phyloP scores from a whole-genome alignment of 2,113 vertebrate species.

The Damaliscus lunatus region DNA sequence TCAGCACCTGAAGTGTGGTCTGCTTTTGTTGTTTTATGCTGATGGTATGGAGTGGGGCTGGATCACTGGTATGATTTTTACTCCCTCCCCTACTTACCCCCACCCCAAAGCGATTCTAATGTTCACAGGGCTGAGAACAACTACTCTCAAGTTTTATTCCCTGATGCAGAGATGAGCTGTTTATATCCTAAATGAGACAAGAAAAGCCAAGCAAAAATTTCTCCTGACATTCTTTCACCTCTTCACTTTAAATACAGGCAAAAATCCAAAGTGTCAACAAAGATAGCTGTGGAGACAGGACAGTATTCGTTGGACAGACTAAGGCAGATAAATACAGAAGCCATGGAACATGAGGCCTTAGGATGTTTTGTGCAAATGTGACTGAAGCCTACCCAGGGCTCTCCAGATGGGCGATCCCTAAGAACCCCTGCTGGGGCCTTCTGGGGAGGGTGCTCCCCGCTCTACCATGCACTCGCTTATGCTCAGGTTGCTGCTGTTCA shows the following conservation, averaged over 20 bases:
- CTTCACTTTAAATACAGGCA: background rate
- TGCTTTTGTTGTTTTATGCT: background rate
- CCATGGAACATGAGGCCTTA: fast-evolving
- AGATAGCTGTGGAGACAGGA: background rate
- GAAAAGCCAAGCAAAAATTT: background rate
- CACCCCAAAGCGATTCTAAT: background rate
- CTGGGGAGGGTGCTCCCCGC: fast-evolving
- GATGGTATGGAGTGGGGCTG: background rate
- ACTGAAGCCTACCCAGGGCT: background rate
- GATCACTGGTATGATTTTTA: background rate
- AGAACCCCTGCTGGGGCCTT: background rate
- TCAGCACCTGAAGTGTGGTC: no score
- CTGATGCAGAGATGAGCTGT: background rate
- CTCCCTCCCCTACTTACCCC: background rate
- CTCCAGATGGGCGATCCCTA: background rate
- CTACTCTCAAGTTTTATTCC: background rate
- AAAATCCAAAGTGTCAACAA: background rate
- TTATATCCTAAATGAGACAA: background rate
- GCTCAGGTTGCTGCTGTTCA: background rate
- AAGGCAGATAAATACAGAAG: background rate
- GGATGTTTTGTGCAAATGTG: no score
- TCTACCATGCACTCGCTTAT: fast-evolving
- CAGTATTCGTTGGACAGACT: background rate
- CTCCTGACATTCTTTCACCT: background rate
- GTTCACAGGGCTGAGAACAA: background rate